Conservation (phyloP, 2,888 invertebrate species). For the Anthophora plumipes region DNA sequence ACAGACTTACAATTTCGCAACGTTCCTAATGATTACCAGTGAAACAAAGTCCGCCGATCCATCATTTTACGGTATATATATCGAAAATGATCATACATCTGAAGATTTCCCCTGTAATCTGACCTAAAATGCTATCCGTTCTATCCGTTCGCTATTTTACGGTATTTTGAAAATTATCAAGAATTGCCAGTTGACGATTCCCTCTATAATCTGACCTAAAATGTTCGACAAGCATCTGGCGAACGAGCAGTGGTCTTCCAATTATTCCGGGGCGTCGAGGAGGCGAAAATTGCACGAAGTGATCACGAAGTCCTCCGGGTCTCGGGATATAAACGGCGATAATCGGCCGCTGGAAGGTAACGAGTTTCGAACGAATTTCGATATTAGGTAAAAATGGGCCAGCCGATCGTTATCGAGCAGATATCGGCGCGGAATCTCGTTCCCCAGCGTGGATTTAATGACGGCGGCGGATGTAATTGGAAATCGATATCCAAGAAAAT, state of each 20-base stretch:
- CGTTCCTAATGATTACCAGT: too few relatives aligned
- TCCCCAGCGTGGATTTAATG: slow-evolving; percentile 43
- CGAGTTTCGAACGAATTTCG: slow-evolving; percentile 53
- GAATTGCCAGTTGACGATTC: too few relatives aligned
- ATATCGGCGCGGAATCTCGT: slow-evolving; percentile 33
- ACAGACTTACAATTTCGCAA: too few relatives aligned
- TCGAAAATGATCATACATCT: too few relatives aligned
- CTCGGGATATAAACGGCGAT: slow-evolving; percentile 5
- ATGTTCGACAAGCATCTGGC: too few relatives aligned
- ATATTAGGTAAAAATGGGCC: slow-evolving; percentile 50
- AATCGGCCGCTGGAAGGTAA: slow-evolving; percentile 30
- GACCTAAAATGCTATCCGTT: too few relatives aligned
- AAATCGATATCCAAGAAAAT: slow-evolving; percentile 49
- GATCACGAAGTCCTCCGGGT: slow-evolving; percentile 14
- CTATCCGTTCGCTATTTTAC: too few relatives aligned
- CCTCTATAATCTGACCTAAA: too few relatives aligned
- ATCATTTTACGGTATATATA: too few relatives aligned
- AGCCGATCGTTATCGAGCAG: slow-evolving; percentile 50
- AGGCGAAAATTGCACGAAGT: slow-evolving; percentile 13
- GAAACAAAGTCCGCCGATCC: too few relatives aligned
- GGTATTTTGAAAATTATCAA: too few relatives aligned
- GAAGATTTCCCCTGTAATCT: too few relatives aligned
- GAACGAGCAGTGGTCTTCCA: background rate
- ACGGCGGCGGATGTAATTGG: slow-evolving; percentile 51
- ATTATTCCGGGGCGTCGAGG: slow-evolving; percentile 22